Conservation (phyloP, 2,888 invertebrate species). For the Papilio elwesi region DNA sequence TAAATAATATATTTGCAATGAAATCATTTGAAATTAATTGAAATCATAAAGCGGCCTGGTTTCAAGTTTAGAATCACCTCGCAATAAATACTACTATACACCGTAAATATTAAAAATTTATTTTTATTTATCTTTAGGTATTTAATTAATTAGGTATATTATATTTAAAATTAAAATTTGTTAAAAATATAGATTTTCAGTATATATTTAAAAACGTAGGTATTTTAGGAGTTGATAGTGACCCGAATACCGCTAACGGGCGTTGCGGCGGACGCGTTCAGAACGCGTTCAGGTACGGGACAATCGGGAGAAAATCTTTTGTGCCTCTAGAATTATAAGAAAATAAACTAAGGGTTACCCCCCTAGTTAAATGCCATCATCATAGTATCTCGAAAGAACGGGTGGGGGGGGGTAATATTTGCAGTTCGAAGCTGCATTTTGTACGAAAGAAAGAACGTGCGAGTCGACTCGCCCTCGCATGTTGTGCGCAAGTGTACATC, state of each 20-base stretch:
- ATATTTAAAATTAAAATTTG: conserved; percentile 27
- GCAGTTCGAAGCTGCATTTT: conserved; percentile 70
- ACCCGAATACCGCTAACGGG: neutral
- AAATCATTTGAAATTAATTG: conserved; percentile 65
- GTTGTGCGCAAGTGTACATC: conserved; percentile 75
- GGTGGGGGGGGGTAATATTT: conserved; percentile 66
- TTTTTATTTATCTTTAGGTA: conserved; percentile 74
- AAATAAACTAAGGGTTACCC: conserved; percentile 4
- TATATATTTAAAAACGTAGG: conserved; percentile 15
- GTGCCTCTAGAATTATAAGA: conserved; percentile 21
- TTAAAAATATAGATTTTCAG: conserved; percentile 29
- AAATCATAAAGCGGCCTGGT: conserved; percentile 69
- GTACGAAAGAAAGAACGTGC: conserved; percentile 50
- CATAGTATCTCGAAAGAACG: conserved; percentile 60
- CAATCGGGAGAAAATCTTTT: conserved; percentile 18
- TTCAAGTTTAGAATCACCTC: conserved; percentile 65
- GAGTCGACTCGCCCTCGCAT: conserved; percentile 55
- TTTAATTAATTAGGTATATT: conserved; percentile 30
- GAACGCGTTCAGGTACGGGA: neutral
- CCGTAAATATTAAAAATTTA: conserved; percentile 79
- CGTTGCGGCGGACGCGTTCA: conserved; percentile 1
- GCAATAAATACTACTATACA: conserved; percentile 78
- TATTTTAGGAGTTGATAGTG: conserved; percentile 8
- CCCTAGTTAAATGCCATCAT: conserved; percentile 19
- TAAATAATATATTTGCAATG: conserved; percentile 73